Conservation (phyloP, 2,888 invertebrate genomes). For the Acanthosepion esculentum region DNA sequence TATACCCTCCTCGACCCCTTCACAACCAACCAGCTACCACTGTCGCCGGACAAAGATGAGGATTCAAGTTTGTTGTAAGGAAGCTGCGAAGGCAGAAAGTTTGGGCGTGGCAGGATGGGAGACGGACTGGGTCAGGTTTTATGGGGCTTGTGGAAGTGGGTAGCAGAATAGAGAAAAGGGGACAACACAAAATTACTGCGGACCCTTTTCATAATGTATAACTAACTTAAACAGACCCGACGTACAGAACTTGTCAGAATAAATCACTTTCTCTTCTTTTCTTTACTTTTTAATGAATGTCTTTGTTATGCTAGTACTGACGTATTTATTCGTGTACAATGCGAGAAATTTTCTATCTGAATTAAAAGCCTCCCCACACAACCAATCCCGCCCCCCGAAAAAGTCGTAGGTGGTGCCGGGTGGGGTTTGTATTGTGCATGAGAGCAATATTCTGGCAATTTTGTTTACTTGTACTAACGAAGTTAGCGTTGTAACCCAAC, state of each 20-base stretch:
- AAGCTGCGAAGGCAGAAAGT: not conserved
- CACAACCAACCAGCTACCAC: not conserved
- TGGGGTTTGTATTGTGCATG: too few species aligned
- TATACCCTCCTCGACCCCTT: not conserved
- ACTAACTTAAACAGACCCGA: not conserved
- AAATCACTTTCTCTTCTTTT: not conserved
- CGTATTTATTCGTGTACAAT: too few species aligned
- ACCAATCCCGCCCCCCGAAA: too few species aligned
- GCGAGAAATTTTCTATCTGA: too few species aligned
- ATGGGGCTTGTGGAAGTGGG: not conserved
- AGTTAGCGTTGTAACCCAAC: too few species aligned
- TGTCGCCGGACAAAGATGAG: not conserved
- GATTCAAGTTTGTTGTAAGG: not conserved
- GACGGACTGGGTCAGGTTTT: not conserved
- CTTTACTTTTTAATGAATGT: too few species aligned
- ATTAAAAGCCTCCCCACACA: too few species aligned
- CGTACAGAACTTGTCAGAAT: not conserved
- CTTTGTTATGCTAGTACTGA: too few species aligned
- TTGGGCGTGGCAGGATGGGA: not conserved
- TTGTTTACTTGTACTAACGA: too few species aligned
- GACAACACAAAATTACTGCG: not conserved
- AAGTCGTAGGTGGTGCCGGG: too few species aligned
- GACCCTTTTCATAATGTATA: not conserved
- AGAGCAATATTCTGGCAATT: too few species aligned
- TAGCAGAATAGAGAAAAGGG: not conserved